phyloP scores from a whole-genome alignment of 2,888 invertebrate species.

The Microchrysa polita region DNA sequence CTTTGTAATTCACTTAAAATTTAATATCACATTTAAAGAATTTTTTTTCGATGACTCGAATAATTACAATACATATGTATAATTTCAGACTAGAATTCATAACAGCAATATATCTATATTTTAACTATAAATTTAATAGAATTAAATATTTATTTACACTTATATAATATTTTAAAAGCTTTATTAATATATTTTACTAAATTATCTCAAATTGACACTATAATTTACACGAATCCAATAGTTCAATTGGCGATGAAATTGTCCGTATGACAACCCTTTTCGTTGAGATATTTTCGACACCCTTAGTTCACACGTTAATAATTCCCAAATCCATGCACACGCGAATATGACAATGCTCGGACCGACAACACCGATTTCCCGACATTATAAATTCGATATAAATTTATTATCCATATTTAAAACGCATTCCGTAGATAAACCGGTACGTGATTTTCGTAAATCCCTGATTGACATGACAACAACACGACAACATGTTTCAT shows the following conservation, averaged over 20 bases:
- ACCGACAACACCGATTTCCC: neutral
- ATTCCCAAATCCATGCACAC: no score
- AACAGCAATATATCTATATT: no score
- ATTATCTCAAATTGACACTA: neutral
- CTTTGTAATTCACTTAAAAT: slow-evolving; percentile 34
- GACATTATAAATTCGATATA: neutral
- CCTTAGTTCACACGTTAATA: no score
- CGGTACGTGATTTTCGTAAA: slow-evolving; percentile 44
- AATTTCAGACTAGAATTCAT: no score
- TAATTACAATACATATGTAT: no score
- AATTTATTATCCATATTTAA: slow-evolving; percentile 53
- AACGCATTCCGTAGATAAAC: slow-evolving; percentile 52
- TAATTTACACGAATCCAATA: neutral
- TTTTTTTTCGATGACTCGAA: slow-evolving; percentile 7
- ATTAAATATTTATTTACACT: neutral
- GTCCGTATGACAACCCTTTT: no score
- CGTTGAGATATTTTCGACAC: no score
- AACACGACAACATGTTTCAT: slow-evolving; percentile 34
- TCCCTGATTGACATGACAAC: slow-evolving; percentile 46
- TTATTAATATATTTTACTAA: neutral
- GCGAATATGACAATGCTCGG: no score
- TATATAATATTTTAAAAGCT: neutral
- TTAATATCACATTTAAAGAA: slow-evolving; percentile 42
- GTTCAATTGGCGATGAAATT: no score
- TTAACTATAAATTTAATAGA: no score